phyloP scores from a whole-genome alignment of 1,140 invertebrate species.

The Holcopasites calliopsidis region DNA sequence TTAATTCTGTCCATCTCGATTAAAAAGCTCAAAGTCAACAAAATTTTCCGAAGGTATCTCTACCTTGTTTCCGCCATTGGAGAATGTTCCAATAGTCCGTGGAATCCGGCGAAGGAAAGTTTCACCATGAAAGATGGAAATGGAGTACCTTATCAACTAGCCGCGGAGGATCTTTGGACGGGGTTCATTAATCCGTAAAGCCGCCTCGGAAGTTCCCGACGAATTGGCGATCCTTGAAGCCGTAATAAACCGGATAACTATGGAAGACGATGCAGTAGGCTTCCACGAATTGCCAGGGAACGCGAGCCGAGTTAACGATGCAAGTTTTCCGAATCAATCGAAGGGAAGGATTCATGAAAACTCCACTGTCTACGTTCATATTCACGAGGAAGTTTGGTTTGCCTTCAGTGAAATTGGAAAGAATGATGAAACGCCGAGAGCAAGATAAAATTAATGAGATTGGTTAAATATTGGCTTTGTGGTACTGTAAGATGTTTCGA shows the following conservation, averaged over 20 bases:
- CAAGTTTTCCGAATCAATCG: neutral
- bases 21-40: constrained; percentile 21
- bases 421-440: too few relatives aligned
- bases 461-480: too few relatives aligned
- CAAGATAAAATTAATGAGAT: too few relatives aligned
- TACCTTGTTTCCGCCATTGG: constrained; percentile 48
- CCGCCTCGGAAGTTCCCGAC: constrained; percentile 3
- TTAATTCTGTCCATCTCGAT: neutral
- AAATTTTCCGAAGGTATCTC: constrained; percentile 48
- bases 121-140: constrained; percentile 32
- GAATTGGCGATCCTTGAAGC: constrained; percentile 29
- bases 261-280: neutral
- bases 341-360: neutral
- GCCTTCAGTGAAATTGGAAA: neutral
- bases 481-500: too few relatives aligned
- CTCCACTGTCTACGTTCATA: neutral
- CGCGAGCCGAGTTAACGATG: neutral
- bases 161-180: neutral
- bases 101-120: constrained; percentile 22
- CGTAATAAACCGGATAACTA: constrained; percentile 36
- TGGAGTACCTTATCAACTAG: constrained; percentile 16
- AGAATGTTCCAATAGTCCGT: constrained; percentile 12
- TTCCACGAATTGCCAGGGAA: neutral
- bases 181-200: constrained; percentile 30
- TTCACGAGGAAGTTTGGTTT: neutral